Evolutionary conservation across 1,140 invertebrate species (phyloP).

Genomic region (Odontomachus brunneus): DNA sequence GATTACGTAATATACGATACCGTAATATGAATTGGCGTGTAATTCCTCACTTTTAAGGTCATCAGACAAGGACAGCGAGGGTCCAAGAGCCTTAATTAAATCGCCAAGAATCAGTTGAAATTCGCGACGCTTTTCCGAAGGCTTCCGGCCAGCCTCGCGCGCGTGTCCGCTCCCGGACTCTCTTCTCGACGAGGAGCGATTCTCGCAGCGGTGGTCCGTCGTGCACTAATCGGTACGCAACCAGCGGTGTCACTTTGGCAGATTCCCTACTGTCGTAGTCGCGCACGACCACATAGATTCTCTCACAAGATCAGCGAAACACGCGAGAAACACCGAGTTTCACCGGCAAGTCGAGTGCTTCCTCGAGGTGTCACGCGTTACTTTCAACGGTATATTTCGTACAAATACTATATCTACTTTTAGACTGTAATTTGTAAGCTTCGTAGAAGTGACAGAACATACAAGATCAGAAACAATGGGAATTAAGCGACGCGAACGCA

Average conservation of each 20-base stretch:
- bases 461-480: constrained; percentile 13
- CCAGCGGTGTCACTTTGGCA: constrained; percentile 22
- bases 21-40: too few relatives aligned
- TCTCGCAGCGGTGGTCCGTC: constrained; percentile 22
- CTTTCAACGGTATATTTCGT: constrained; percentile 72
- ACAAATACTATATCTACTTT: constrained; percentile 67
- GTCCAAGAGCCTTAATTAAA: too few relatives aligned
- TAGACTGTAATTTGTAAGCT: constrained; percentile 67
- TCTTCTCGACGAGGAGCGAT: constrained; percentile 6
- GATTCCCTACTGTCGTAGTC: constrained; percentile 27
- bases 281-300: constrained; percentile 28
- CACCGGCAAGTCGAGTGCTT: constrained; percentile 42
- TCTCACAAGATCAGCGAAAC: constrained; percentile 40
- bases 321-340: constrained; percentile 27
- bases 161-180: neutral
- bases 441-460: constrained; percentile 67
- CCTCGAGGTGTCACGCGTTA: constrained; percentile 72
- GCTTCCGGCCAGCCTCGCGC: too few relatives aligned
- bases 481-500: constrained; percentile 36
- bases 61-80: too few relatives aligned
- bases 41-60: too few relatives aligned
- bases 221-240: neutral
- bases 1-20: too few relatives aligned
- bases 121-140: too few relatives aligned
- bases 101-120: too few relatives aligned